Evolutionary conservation across 1,140 invertebrate species (phyloP).

Genomic region (Druon quercuslanigerum): DNA sequence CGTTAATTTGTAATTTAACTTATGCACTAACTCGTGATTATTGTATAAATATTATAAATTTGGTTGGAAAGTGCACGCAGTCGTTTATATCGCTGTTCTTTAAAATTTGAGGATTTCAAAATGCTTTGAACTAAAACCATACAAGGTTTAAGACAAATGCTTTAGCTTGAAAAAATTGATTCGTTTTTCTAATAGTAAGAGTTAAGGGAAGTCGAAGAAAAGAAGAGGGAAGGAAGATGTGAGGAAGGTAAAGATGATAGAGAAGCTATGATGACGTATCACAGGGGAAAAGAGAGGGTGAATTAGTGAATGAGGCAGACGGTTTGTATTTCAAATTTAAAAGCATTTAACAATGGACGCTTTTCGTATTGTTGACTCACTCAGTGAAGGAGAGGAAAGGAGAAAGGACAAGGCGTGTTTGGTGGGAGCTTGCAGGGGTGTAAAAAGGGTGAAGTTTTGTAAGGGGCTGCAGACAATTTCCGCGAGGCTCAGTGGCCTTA

Average conservation of each 20-base stretch:
- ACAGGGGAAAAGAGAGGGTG: slow-evolving; percentile 34
- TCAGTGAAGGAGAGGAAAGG: slow-evolving; percentile 46
- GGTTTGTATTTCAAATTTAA: slow-evolving; percentile 75
- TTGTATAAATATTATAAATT: too few relatives aligned
- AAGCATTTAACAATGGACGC: slow-evolving; percentile 74
- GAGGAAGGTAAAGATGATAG: background rate
- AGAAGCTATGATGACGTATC: slow-evolving; percentile 41
- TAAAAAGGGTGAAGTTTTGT: slow-evolving; percentile 48
- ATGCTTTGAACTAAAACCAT: background rate
- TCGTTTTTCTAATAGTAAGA: slow-evolving; percentile 28
- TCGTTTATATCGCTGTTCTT: too few relatives aligned
- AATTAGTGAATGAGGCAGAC: slow-evolving; percentile 57
- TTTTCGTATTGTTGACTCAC: slow-evolving; percentile 71
- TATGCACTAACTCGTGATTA: too few relatives aligned
- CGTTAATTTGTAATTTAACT: too few relatives aligned
- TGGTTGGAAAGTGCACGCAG: too few relatives aligned
- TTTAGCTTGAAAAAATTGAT: background rate
- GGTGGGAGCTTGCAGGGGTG: slow-evolving; percentile 42
- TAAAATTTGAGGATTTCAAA: too few relatives aligned
- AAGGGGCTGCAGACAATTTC: slow-evolving; percentile 55
- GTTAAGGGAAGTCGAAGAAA: slow-evolving; percentile 36
- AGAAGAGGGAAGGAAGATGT: slow-evolving; percentile 34
- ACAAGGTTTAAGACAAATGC: background rate
- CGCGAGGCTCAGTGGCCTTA: slow-evolving; percentile 49
- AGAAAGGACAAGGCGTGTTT: slow-evolving; percentile 45